phyloP scores from a whole-genome alignment of 2,797 vertebrate species.

The Arctocebus calabarensis region DNA sequence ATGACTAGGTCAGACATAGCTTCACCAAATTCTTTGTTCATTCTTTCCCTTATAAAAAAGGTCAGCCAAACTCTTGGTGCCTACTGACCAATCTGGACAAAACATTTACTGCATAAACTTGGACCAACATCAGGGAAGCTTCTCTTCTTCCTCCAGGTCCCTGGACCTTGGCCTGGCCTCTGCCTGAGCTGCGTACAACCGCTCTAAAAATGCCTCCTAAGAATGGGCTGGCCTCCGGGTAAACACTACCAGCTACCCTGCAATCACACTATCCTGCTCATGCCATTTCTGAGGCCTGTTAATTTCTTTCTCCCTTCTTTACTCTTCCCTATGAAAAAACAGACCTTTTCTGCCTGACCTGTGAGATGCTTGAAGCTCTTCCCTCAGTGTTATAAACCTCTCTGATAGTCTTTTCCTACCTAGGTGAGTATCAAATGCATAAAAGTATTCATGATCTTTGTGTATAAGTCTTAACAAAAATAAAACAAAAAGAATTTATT shows the following conservation, averaged over 20 bases:
- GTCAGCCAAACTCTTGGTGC: not conserved
- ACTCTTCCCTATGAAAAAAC: not conserved
- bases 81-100: not conserved
- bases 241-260: not conserved
- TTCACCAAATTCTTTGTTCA: not conserved
- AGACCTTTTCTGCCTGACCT: not conserved
- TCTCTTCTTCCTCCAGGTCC: not conserved
- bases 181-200: not conserved
- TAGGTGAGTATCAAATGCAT: no score
- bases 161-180: fast-evolving
- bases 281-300: no score
- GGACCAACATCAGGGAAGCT: not conserved
- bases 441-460: no score
- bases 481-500: not conserved
- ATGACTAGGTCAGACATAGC: not conserved
- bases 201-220: not conserved
- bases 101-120: not conserved
- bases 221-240: not conserved
- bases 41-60: not conserved
- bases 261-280: not conserved
- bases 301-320: not conserved
- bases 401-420: not conserved
- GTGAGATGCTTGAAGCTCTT: no score
- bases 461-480: no score
- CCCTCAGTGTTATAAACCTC: not conserved